These are phyloP conservation scores for Kradibia gibbosae DNA, from an alignment of 1,140 invertebrate genomes.

Conservation along the genomic window DNA sequence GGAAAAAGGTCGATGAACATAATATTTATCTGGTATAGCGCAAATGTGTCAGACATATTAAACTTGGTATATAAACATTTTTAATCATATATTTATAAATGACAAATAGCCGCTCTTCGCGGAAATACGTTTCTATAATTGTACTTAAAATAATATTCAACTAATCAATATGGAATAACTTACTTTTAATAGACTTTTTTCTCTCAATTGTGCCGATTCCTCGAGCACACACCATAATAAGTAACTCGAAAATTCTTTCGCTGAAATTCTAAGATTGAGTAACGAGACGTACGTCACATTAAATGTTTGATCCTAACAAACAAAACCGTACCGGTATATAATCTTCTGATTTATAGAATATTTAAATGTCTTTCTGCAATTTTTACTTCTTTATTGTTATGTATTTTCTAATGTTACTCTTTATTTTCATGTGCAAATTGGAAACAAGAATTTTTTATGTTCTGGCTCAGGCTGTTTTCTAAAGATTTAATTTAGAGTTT, in stretches of 20 bases:
- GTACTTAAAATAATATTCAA: not conserved
- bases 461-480: too few species aligned
- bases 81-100: not conserved
- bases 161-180: not conserved
- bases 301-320: conserved; percentile 47
- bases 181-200: conserved; percentile 14
- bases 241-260: not conserved
- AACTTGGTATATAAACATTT: not conserved
- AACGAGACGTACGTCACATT: conserved; percentile 32
- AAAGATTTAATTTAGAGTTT: too few species aligned
- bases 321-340: conserved; percentile 28
- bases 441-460: too few species aligned
- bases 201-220: not conserved
- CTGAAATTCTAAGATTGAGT: not conserved
- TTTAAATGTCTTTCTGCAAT: not conserved
- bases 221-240: not conserved
- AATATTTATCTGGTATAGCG: conserved; percentile 1
- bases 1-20: conserved; percentile 4
- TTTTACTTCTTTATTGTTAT: conserved; percentile 12
- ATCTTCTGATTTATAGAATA: conserved; percentile 20
- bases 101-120: too few species aligned
- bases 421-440: not conserved
- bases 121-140: not conserved
- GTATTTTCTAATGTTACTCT: not conserved
- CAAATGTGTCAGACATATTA: not conserved